Percentiles rank a stretch among this genome's conserved stretches.
Evolutionary conservation across 2,888 invertebrate genomes (phyloP).

Genomic region (Danaus chrysippus): DNA sequence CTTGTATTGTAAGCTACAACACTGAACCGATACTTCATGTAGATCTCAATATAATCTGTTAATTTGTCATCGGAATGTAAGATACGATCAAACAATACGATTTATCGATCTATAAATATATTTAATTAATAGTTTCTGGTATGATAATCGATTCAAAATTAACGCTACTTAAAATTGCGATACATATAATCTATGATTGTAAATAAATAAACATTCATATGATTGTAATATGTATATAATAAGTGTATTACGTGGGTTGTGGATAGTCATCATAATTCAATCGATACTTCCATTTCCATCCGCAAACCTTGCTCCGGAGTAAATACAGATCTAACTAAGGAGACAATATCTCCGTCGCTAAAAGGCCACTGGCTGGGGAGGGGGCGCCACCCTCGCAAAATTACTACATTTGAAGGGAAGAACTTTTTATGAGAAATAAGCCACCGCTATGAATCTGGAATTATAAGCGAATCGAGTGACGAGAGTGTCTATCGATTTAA

Average conservation of each 20-base stretch:
- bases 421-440: slow-evolving; percentile 78
- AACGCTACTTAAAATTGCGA: too few species aligned
- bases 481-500: slow-evolving; percentile 43
- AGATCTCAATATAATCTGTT: background rate
- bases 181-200: background rate
- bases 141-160: background rate
- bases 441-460: slow-evolving; percentile 75
- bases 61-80: background rate
- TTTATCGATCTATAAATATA: background rate
- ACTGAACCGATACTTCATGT: background rate
- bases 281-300: slow-evolving; percentile 43
- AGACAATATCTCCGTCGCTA: slow-evolving; percentile 77
- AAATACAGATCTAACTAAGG: slow-evolving; percentile 76
- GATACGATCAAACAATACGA: background rate
- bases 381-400: slow-evolving; percentile 64
- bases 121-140: background rate
- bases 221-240: background rate
- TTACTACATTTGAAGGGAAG: slow-evolving; percentile 78
- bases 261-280: slow-evolving; percentile 16
- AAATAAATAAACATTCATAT: background rate
- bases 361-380: slow-evolving; percentile 69
- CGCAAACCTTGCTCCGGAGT: slow-evolving; percentile 53
- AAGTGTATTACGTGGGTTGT: background rate
- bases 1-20: background rate
- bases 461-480: slow-evolving; percentile 65